Evolutionary conservation across 1,140 invertebrate species (phyloP).

Genomic region (Batillaria attramentaria): DNA sequence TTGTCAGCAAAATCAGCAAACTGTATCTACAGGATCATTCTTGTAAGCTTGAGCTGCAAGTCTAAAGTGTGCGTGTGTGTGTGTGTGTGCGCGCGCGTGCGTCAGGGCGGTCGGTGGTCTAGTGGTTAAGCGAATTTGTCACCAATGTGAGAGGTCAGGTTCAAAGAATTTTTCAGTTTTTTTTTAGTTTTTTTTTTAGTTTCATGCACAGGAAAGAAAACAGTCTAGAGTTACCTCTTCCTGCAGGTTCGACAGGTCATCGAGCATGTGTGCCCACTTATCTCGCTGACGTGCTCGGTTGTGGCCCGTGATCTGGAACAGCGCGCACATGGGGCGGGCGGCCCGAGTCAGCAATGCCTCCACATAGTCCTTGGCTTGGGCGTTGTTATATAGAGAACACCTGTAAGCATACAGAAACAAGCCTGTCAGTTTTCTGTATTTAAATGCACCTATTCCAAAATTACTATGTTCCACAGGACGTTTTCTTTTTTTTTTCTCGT

Average conservation of each 20-base stretch:
- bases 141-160: no score
- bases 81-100: neutral
- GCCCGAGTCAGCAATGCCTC: conserved; percentile 92
- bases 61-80: neutral
- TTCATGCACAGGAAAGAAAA: no score
- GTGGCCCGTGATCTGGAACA: conserved; percentile 94
- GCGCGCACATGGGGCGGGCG: conserved; percentile 86
- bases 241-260: conserved; percentile 92
- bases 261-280: conserved; percentile 90
- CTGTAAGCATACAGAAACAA: conserved; percentile 53
- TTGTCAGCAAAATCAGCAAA: no score
- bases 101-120: no score
- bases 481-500: no score
- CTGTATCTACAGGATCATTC: neutral
- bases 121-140: no score
- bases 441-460: no score
- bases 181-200: no score
- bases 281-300: conserved; percentile 95
- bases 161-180: no score
- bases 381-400: conserved; percentile 64
- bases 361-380: conserved; percentile 85
- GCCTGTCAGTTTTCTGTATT: no score
- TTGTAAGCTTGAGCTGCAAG: neutral
- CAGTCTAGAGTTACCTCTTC: conserved; percentile 81
- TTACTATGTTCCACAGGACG: no score